A percentile compares a stretch with the other conserved stretches of the same genome.
Evolutionary conservation across 2,888 invertebrate species (phyloP).

Genomic region (Rotaria sp.): DNA sequence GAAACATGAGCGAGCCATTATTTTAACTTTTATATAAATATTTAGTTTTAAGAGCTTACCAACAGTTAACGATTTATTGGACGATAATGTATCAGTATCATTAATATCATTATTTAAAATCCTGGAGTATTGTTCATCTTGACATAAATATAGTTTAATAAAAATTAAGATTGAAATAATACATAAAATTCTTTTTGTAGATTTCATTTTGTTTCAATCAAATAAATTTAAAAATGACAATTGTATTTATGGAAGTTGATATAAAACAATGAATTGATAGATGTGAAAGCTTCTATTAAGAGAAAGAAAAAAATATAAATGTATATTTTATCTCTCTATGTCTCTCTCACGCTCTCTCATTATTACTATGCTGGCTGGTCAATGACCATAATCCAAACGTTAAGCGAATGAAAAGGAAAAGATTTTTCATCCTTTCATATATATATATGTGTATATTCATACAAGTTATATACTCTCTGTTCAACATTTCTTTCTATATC

Average conservation of each 20-base stretch:
- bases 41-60: neutral
- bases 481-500: neutral
- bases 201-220: neutral
- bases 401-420: neutral
- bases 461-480: neutral
- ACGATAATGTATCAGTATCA: neutral
- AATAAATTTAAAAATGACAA: neutral
- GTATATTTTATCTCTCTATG: neutral
- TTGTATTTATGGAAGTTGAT: too few species aligned
- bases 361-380: neutral
- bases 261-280: neutral
- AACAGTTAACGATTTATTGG: neutral
- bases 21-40: neutral
- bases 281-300: neutral
- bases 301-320: neutral
- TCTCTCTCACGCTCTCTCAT: neutral
- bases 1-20: neutral
- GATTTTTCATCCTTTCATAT: neutral
- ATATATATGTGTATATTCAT: too few species aligned
- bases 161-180: neutral
- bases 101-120: neutral
- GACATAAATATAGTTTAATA: neutral
- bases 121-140: neutral
- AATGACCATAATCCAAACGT: neutral
- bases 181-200: neutral